Evolutionary conservation across 30 jellyfish, hydroid and myxozoan species (phyloP), one percentile per base, ranked within the genome.

Genomic region (Turritopsis dohrnii): DNA sequence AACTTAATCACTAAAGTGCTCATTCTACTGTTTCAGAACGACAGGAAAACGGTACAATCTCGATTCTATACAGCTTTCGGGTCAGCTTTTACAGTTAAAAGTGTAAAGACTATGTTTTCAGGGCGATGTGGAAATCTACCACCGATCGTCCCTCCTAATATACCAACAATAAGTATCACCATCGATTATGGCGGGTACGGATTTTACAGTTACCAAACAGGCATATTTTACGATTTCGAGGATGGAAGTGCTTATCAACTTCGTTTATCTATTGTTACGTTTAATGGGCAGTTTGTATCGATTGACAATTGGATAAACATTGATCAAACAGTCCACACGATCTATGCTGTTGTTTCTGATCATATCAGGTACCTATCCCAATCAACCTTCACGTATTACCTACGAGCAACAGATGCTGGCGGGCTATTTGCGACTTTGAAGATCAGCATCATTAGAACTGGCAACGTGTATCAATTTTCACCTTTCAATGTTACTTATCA

Each of bases 111-210:
- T 0, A 65, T 26, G 20, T 94, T 94, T 71, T 65, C 96, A 18
- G 96, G 96, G 52, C 88, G 71, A 21, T 94, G 99, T 76, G 31
- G 52, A 8, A 89, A 94, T 52, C 27, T 94, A 8, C 97, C 97
- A 5, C 99, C 99, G 0, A 79, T 86, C 25, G 28, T 69, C 28
- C 54, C 72, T 29, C 81, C 85, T 9, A 72, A 79, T 18, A 66
- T 84, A 16, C 82, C 81, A 65, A 81, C 65, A 24, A 41, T 85
- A 52, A 65, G 22, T 1, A 83, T 89, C 24, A 28, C 76, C 1
- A 79, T 77, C 73, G 74, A 91, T 30, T 82, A 65, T 54, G 89
- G 89, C 30, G 99, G 99, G 1, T 87, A 88, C 79, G 83, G 71
- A 21, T 54, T 69, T 19, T 88, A 79, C 54, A 52, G 28, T 26